Conservation (phyloP, 2,113 vertebrate species). For the Sinosuthora webbiana region DNA sequence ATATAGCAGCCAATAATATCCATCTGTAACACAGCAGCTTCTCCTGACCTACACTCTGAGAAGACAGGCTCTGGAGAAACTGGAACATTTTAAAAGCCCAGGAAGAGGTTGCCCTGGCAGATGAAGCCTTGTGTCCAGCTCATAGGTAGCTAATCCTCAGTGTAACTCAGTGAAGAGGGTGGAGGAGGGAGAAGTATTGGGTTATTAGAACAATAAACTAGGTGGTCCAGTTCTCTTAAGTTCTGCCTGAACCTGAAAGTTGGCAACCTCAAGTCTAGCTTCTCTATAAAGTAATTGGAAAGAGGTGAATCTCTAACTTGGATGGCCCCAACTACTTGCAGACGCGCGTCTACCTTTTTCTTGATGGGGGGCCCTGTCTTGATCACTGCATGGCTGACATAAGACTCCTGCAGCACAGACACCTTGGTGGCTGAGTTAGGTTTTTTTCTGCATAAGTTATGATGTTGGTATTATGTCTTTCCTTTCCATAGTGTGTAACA, state of each 20-base stretch:
- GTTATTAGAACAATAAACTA: neutral
- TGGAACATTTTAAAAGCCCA: neutral
- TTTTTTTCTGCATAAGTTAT: neutral
- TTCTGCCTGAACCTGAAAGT: neutral
- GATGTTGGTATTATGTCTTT: rapidly evolving
- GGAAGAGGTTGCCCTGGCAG: neutral
- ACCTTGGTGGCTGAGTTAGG: neutral
- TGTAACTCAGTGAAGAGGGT: neutral
- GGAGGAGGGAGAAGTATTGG: neutral
- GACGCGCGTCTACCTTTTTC: neutral
- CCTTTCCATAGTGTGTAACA: neutral
- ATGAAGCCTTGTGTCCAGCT: neutral
- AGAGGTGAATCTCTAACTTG: neutral
- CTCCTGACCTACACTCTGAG: neutral
- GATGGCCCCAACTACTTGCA: neutral
- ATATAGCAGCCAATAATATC: neutral
- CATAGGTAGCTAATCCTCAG: neutral
- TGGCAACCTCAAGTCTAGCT: neutral
- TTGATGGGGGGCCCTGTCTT: neutral
- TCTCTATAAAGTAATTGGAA: neutral
- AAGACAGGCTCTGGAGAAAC: neutral
- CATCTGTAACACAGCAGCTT: neutral
- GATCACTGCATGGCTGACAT: neutral
- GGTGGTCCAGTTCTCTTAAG: neutral
- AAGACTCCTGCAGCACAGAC: neutral